These are phyloP conservation scores for Orbicella faveolata DNA, from an alignment of 64 coral and sea anemone genomes.

Conservation along the genomic window DNA sequence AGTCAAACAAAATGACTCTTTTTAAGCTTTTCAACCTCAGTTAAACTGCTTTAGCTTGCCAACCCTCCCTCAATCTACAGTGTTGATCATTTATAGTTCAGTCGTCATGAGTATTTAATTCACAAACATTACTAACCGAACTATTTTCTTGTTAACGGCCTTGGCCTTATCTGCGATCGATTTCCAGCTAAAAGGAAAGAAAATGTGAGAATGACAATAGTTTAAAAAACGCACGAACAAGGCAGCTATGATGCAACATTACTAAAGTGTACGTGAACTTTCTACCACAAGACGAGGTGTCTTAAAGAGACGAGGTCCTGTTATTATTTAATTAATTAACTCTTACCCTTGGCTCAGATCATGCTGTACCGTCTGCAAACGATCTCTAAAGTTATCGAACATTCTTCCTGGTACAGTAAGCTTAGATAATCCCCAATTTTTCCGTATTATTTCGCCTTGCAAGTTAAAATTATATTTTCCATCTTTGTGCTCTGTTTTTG, in stretches of 20 bases:
- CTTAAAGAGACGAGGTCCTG: no score
- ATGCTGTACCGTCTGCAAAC: conserved; percentile 80
- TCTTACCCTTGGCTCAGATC: conserved; percentile 85
- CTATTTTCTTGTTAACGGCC: conserved; percentile 91
- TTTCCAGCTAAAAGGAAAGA: conserved; percentile 57
- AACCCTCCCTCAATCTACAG: neutral
- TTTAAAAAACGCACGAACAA: neutral
- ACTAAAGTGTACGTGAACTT: no score
- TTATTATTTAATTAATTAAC: neutral
- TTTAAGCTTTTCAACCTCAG: neutral
- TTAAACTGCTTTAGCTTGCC: neutral
- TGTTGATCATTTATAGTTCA: neutral
- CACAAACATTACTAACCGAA: conserved; percentile 35
- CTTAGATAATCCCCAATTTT: neutral
- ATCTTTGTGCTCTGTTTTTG: neutral
- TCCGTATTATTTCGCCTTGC: neutral
- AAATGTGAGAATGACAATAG: neutral
- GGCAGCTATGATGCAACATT: no score
- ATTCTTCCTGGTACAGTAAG: neutral
- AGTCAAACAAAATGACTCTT: neutral
- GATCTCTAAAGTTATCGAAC: conserved; percentile 81
- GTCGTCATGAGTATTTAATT: neutral
- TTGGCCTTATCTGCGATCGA: conserved; percentile 90
- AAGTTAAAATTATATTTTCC: neutral
- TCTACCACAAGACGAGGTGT: no score